Evolutionary conservation across 2,797 vertebrate genomes (phyloP).

Genomic region (Propithecus perrieri): DNA sequence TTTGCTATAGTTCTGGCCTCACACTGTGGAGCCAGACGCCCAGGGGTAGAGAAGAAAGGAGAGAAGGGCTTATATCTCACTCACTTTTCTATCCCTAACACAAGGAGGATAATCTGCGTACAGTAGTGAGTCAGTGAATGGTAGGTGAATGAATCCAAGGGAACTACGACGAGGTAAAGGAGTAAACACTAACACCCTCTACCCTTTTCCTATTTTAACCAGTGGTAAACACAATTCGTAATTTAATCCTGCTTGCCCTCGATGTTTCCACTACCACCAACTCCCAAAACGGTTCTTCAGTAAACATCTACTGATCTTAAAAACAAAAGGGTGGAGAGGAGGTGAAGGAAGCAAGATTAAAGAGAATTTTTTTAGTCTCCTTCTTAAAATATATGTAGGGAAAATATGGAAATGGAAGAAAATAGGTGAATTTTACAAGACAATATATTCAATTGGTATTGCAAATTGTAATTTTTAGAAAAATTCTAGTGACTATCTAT

Average conservation of each 20-base stretch:
- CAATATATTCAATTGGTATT: not conserved
- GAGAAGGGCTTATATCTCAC: not conserved
- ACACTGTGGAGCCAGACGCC: accelerated
- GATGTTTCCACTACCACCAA: not conserved
- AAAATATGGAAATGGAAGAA: conserved; percentile 18
- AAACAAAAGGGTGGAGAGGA: not conserved
- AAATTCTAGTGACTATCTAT: not conserved
- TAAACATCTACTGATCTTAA: not conserved
- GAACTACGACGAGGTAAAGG: no score
- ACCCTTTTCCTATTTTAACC: not conserved
- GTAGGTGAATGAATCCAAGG: not conserved
- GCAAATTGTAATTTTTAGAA: not conserved
- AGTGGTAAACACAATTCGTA: not conserved
- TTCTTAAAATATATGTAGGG: not conserved
- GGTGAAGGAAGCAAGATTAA: not conserved
- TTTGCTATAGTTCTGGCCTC: not conserved
- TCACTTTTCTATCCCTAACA: not conserved
- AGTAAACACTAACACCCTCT: not conserved
- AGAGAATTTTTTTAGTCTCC: not conserved
- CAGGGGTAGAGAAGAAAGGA: not conserved
- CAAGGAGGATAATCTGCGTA: not conserved
- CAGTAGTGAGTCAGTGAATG: not conserved
- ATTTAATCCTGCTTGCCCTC: not conserved
- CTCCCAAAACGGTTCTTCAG: not conserved
- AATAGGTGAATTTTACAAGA: not conserved